Conservation (phyloP, 2,888 invertebrate species). For the Phyto melanocephala region DNA sequence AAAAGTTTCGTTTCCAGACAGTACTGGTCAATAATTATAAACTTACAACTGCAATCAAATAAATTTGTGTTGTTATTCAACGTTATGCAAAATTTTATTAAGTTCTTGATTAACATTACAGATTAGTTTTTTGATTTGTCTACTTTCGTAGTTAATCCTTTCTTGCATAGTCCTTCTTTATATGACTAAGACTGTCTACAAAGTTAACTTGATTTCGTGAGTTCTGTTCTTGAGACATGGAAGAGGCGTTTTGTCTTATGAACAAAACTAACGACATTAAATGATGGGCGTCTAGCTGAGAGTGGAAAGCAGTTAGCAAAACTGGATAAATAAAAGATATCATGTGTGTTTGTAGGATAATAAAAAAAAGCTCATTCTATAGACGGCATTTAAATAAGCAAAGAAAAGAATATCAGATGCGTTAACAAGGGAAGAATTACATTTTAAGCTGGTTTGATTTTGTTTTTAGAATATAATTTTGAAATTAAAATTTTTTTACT, state of each 20-base stretch:
- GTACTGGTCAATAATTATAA: not conserved
- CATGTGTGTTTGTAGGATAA: conserved; percentile 9
- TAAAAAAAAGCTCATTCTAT: not conserved
- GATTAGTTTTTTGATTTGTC: too few species aligned
- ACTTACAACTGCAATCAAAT: too few species aligned
- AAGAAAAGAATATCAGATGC: not conserved
- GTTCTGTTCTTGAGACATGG: conserved; percentile 30
- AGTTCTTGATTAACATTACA: too few species aligned
- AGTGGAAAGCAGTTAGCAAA: conserved; percentile 32
- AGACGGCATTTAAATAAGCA: not conserved
- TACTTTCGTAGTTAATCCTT: too few species aligned
- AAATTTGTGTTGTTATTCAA: too few species aligned
- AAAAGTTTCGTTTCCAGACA: not conserved
- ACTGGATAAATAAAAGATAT: conserved; percentile 15
- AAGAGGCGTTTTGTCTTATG: conserved; percentile 45
- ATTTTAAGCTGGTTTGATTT: too few species aligned
- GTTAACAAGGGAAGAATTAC: not conserved
- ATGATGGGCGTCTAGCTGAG: conserved; percentile 37
- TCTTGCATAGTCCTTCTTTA: not conserved
- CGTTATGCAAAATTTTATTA: too few species aligned
- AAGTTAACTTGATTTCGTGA: not conserved
- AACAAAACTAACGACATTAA: conserved; percentile 40
- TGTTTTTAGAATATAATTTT: too few species aligned
- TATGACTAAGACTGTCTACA: not conserved
- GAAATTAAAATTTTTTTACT: too few species aligned